Percentiles rank a stretch among this genome's conserved stretches.
Evolutionary conservation across 2,888 invertebrate genomes (phyloP).

Genomic region (Patella ulyssiponensis): DNA sequence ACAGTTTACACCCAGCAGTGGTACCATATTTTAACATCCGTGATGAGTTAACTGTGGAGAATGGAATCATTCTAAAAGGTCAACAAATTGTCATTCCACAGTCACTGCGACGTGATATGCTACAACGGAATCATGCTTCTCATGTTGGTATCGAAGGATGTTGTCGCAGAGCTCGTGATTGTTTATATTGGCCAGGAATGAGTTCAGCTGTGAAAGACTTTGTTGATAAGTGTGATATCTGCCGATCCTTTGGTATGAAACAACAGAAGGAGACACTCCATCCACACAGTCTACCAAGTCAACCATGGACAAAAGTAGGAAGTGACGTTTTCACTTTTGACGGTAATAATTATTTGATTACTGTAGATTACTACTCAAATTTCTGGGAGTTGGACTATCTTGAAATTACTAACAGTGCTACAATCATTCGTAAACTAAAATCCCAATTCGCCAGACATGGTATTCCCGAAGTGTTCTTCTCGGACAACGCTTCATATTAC

Average conservation of each 20-base stretch:
- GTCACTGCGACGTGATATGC: no score
- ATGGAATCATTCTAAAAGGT: no score
- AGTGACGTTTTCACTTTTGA: slow-evolving; percentile 11
- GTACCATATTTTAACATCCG: slow-evolving; percentile 16
- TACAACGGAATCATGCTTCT: not conserved
- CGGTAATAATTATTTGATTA: slow-evolving; percentile 3
- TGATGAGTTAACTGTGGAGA: slow-evolving; percentile 16
- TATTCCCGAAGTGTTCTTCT: not conserved
- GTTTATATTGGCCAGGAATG: slow-evolving; percentile 35
- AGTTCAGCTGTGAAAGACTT: slow-evolving; percentile 28
- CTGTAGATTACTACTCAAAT: slow-evolving; percentile 18
- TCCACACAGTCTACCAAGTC: slow-evolving; percentile 28
- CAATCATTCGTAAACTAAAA: not conserved
- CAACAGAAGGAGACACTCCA: slow-evolving; percentile 34
- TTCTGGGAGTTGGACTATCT: slow-evolving; percentile 9
- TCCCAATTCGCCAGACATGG: no score
- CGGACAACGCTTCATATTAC: not conserved
- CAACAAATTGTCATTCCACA: no score
- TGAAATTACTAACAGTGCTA: not conserved
- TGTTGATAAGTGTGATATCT: slow-evolving; percentile 32
- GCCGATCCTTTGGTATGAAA: slow-evolving; percentile 18
- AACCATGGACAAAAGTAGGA: slow-evolving; percentile 34
- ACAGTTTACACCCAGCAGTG: not conserved
- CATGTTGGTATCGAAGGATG: slow-evolving; percentile 27
- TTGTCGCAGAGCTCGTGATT: slow-evolving; percentile 25